Base-by-base conservation (phyloP, 2,797 vertebrate genomes). In the Eurystomus glaucurus region DNA sequence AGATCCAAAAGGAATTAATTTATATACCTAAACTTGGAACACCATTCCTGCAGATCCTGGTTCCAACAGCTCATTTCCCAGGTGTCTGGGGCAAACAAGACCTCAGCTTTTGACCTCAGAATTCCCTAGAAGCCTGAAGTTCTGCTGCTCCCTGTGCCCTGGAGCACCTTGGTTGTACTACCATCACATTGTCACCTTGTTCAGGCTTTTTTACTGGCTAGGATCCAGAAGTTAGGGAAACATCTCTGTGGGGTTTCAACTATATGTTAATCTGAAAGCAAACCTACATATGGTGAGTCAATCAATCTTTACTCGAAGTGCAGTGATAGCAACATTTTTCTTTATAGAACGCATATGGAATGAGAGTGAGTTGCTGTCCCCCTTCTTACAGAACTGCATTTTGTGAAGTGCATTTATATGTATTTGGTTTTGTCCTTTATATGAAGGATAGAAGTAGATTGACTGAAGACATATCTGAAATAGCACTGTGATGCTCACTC, bases 211-310 rank as follows among this genome's bases (percentile, higher is more conserved):
- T 76, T 72, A 58, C 78, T 89, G 66, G 28, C 33, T 79, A 60
- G 51, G 43, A 79, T 64, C n/a, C 52, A 77, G 29, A 83, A 92
- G 64, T 51, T 51, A 74, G 19, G 60, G 48, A 78, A 88, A 89
- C 21, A 79, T 94, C 39, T 77, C 48, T 74, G 17, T 58, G 26
- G 43, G 43, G 23, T 90, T 96, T 93, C 64, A 82, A 21, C 23
- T 83, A 18, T n/a, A 88, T 75, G 75, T 81, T 94, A 95, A 88
- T 90, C 82, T 88, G 52, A 85, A 95, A 88, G 64, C 48, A 94
- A 93, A 77, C 52, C 65, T 88, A 86, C 91, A 95, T 82, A 95
- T 86, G 92, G 79, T 25, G 43, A 96, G 69, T 90, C 90, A 95
- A 90, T 95, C 95, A 96, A 90, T 78, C 85, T 85, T 61, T 88